Evolutionary conservation across 2,888 invertebrate genomes (phyloP).

Genomic region (Drosophila nr. fundita): DNA sequence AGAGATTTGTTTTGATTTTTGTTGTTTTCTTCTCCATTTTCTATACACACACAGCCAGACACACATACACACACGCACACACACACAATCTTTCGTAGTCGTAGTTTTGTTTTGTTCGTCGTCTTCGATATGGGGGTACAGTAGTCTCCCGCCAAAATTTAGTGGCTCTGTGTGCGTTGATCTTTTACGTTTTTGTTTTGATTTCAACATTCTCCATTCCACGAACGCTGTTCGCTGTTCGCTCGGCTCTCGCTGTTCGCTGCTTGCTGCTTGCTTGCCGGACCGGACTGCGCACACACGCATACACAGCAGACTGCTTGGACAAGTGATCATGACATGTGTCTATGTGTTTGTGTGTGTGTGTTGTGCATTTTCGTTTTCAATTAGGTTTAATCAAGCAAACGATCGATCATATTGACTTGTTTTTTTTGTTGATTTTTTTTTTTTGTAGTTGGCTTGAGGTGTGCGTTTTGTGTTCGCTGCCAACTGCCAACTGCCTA

Average conservation of each 20-base stretch:
- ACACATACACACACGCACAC: not conserved
- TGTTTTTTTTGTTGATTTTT: constrained; percentile 45
- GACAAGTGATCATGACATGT: constrained; percentile 73
- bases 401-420: constrained; percentile 82
- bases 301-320: constrained; percentile 26
- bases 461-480: constrained; percentile 69
- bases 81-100: constrained; percentile 33
- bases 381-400: constrained; percentile 80
- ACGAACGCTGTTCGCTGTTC: constrained; percentile 16
- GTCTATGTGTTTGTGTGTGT: constrained; percentile 37
- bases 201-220: constrained; percentile 76
- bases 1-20: constrained; percentile 48
- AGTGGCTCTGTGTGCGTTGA: constrained; percentile 77
- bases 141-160: constrained; percentile 80
- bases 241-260: constrained; percentile 17
- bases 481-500: constrained; percentile 19
- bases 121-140: constrained; percentile 64
- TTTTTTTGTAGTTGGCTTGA: constrained; percentile 57
- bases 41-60: constrained; percentile 43
- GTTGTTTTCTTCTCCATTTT: constrained; percentile 62
- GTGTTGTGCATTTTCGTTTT: constrained; percentile 76
- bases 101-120: constrained; percentile 77
- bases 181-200: constrained; percentile 81
- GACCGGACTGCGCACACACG: constrained; percentile 58
- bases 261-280: constrained; percentile 49